Evolutionary conservation across 2,888 invertebrate species (phyloP), one percentile per base, ranked within the genome.

Genomic region (Eupithecia subfuscata): DNA sequence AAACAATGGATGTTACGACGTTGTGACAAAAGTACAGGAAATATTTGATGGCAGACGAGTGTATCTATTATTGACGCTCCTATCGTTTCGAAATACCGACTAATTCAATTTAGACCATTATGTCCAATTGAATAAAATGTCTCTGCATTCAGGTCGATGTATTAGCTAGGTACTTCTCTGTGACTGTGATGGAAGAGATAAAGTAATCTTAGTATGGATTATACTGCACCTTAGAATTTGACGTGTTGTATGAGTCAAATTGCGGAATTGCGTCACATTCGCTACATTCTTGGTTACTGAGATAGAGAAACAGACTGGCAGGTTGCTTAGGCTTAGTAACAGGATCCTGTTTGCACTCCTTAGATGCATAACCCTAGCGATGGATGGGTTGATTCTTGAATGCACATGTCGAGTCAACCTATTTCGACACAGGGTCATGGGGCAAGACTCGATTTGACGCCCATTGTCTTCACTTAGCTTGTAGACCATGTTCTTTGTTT

Each of bases 21-120:
- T 18, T 64, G 34, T 63, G 30, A 18, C 30, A 4, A 63, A 63
- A 63, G 63, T 34, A 34, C 64, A 30, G 34, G 64, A 64, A 64
- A 64, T 11, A 64, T 64, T 16, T 37, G 37, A 40, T 18, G n/a
- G 65, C 11, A n/a, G 37, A 16, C 22, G 22, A 40, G n/a, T 1
- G n/a, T 30, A 37, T 37, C 37, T 43, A 68, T 25, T 68, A 40
- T 43, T 12, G 18, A 40, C 12, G 43, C 43, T 68, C 14, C 68
- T 22, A 40, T 7, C 71, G 68, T 74, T 60, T 60, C 56, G 69
- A 74, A 69, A 71, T 64, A n/a, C 22, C 48, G 52, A 69, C 34
- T 45, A 64, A 71, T n/a, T 63, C 45, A 68, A 73, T 76, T 71
- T 68, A 69, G 45, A 34, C 69, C 37, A 71, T 71, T 71, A 69